phyloP scores from a whole-genome alignment of 2,797 vertebrate species.

The Meriones psammophilus region DNA sequence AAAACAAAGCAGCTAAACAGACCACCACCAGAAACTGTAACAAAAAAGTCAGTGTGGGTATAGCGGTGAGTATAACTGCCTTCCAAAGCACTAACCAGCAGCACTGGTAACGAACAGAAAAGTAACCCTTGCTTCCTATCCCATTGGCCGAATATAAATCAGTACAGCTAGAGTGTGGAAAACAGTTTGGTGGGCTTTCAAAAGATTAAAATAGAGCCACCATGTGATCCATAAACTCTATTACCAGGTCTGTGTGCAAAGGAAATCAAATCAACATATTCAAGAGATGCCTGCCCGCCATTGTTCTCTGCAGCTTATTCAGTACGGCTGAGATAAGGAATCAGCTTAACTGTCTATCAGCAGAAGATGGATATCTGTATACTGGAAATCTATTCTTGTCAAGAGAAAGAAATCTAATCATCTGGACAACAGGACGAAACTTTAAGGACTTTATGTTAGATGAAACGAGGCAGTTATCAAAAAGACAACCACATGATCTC shows the following conservation, averaged over 20 bases:
- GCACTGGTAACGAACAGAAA: not conserved
- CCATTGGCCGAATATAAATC: not conserved
- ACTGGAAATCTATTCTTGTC: not conserved
- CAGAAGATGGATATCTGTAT: not conserved
- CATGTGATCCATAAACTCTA: not conserved
- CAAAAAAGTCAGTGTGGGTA: not conserved
- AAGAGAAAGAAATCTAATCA: not conserved
- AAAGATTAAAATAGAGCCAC: not conserved
- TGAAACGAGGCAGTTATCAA: not conserved
- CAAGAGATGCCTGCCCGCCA: not conserved
- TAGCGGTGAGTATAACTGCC: not conserved
- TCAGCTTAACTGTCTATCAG: not conserved
- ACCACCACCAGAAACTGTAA: not conserved
- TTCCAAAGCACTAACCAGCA: not conserved
- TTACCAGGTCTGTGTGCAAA: not conserved
- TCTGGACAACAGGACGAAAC: not conserved
- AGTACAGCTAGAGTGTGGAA: not conserved
- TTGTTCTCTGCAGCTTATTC: not conserved
- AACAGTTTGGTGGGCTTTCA: not conserved
- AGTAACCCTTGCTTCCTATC: not conserved
- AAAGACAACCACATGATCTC: not conserved
- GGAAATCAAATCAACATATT: not conserved
- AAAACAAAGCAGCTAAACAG: not conserved
- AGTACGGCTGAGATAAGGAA: not conserved
- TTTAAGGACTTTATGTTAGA: not conserved